These are phyloP conservation scores for Pachycephala philippinensis DNA, from an alignment of 2,113 vertebrate genomes.

Conservation along the genomic window DNA sequence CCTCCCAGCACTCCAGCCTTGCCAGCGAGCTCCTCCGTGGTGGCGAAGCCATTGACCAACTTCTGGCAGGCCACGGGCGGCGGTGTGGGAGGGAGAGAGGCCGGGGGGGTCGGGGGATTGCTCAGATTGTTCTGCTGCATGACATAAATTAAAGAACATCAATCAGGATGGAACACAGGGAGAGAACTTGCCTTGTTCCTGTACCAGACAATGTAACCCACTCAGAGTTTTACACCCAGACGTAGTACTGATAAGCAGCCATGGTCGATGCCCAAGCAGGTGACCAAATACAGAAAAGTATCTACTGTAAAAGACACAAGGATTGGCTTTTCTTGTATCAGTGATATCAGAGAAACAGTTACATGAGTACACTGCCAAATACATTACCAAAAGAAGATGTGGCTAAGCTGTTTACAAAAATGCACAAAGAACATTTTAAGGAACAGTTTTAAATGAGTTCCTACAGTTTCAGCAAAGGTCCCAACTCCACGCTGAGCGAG, in stretches of 20 bases:
- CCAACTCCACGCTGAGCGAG: neutral
- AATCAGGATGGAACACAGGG: neutral
- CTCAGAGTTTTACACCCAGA: neutral
- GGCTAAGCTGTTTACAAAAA: neutral
- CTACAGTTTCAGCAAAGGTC: neutral
- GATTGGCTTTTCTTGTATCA: neutral
- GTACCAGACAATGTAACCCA: neutral
- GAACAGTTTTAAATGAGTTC: neutral
- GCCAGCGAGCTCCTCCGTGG: slow-evolving; percentile 86
- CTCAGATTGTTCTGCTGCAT: slow-evolving; percentile 94
- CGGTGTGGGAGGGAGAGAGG: slow-evolving; percentile 94
- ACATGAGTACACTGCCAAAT: neutral
- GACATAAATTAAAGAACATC: slow-evolving; percentile 49
- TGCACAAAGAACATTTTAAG: neutral
- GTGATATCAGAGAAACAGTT: neutral
- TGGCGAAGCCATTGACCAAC: slow-evolving; percentile 91
- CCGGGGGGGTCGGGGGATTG: slow-evolving; percentile 95
- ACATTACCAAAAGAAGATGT: neutral
- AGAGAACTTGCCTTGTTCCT: neutral
- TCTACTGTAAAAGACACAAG: neutral
- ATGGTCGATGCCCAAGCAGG: neutral
- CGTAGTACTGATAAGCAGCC: neutral
- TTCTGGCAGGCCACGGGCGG: slow-evolving; percentile 91
- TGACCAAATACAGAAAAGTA: neutral
- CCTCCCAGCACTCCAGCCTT: slow-evolving; percentile 83